Conservation (phyloP, 2,797 vertebrate species). For the Oreortyx pictus region DNA sequence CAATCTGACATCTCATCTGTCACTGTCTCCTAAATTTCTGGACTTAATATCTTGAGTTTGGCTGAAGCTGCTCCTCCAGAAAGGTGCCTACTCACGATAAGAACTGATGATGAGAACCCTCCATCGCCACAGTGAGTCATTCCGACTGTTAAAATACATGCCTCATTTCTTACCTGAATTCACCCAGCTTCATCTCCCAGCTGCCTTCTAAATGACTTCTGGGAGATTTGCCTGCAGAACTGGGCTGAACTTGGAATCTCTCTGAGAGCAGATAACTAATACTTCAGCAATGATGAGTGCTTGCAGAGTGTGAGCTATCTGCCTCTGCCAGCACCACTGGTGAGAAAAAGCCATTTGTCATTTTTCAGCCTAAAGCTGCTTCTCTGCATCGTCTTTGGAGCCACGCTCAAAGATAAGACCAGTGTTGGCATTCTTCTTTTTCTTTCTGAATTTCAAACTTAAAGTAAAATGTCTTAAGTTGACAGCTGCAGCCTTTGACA, state of each 20-base stretch:
- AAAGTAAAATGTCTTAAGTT: not conserved
- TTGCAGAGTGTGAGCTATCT: not conserved
- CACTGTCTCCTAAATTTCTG: not conserved
- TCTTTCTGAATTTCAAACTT: not conserved
- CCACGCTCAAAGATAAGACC: not conserved
- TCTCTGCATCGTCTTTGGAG: not conserved
- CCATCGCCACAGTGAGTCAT: not conserved
- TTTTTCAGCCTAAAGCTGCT: conserved; percentile 7
- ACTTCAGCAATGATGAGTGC: rapidly evolving
- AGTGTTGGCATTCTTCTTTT: not conserved
- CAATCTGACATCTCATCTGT: not conserved
- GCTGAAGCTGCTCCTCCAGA: not conserved
- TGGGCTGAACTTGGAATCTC: not conserved
- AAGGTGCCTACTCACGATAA: not conserved
- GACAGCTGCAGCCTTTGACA: not conserved
- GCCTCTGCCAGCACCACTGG: not conserved
- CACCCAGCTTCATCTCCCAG: not conserved
- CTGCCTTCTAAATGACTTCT: not conserved
- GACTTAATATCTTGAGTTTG: not conserved
- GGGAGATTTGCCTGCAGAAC: not conserved
- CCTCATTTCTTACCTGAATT: rapidly evolving
- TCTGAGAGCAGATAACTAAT: not conserved
- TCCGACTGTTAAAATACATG: not conserved
- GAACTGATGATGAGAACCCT: not conserved
- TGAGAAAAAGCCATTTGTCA: not conserved